These are phyloP conservation scores for Heteronetta atricapilla DNA, from an alignment of 2,113 vertebrate genomes.

Conservation along the genomic window DNA sequence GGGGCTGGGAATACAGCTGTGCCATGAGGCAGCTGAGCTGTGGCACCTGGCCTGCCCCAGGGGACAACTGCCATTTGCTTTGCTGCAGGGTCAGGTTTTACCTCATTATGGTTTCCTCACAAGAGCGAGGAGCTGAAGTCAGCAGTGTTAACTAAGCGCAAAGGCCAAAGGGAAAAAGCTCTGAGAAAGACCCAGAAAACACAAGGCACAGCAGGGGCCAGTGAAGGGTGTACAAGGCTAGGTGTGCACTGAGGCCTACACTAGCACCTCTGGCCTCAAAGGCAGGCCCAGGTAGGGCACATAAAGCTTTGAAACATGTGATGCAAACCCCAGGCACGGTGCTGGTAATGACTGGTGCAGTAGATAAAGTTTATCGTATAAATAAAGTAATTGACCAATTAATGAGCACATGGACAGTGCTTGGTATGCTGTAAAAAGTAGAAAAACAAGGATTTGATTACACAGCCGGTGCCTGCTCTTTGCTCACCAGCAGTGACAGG, in stretches of 20 bases:
- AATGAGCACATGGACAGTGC: neutral
- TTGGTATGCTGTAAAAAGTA: neutral
- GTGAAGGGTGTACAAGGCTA: neutral
- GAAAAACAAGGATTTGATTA: neutral
- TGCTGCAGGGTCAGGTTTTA: neutral
- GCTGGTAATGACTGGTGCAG: neutral
- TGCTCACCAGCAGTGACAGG: fast-evolving
- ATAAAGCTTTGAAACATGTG: neutral
- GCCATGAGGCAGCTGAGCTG: no score
- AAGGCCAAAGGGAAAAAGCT: neutral
- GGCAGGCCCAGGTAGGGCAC: neutral
- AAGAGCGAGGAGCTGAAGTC: neutral
- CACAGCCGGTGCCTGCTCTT: neutral
- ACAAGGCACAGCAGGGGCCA: neutral
- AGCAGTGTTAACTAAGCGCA: neutral
- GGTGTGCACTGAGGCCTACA: no score
- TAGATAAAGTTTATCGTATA: constrained; percentile 9
- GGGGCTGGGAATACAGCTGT: no score
- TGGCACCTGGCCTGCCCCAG: neutral
- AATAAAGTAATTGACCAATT: constrained; percentile 40
- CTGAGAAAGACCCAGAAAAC: neutral
- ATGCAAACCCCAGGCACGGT: neutral
- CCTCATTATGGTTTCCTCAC: neutral
- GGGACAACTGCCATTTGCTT: fast-evolving
- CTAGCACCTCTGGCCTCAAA: neutral